Conservation (phyloP, 2,888 invertebrate genomes). For the Lingula anatina region DNA sequence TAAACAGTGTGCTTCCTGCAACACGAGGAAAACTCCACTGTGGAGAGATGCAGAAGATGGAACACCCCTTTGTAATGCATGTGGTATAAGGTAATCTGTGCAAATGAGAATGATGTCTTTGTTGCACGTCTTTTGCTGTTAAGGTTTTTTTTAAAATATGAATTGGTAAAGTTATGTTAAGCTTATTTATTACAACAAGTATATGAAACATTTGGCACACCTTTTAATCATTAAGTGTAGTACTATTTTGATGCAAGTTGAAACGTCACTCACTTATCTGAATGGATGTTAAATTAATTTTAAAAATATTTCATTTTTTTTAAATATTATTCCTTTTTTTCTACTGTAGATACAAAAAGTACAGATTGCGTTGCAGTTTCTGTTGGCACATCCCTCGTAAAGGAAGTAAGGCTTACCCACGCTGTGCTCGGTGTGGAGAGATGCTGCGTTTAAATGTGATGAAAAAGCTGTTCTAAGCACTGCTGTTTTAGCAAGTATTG, state of each 20-base stretch:
- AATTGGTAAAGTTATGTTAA: no score
- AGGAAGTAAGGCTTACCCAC: slow-evolving; percentile 34
- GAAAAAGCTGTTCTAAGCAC: no score
- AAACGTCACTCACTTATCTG: no score
- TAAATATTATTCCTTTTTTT: background rate
- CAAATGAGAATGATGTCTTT: background rate
- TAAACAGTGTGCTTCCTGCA: slow-evolving; percentile 49
- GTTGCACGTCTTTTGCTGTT: background rate
- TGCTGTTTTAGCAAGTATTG: no score
- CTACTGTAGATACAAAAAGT: slow-evolving; percentile 45
- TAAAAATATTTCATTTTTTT: background rate
- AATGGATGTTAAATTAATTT: no score
- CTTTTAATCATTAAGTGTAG: no score
- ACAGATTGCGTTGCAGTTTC: slow-evolving; percentile 39
- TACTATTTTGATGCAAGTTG: no score
- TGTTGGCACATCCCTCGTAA: slow-evolving; percentile 51
- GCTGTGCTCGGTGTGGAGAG: slow-evolving; percentile 33
- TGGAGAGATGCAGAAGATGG: slow-evolving; percentile 52
- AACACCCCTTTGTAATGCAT: slow-evolving; percentile 51
- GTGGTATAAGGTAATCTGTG: slow-evolving; percentile 46
- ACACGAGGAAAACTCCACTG: slow-evolving; percentile 44
- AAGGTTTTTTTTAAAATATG: background rate
- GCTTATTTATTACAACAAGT: background rate
- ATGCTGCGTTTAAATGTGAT: slow-evolving; percentile 21
- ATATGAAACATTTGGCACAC: no score